Conservation (phyloP, 1,140 invertebrate genomes). For the Cyclargus thomasi region DNA sequence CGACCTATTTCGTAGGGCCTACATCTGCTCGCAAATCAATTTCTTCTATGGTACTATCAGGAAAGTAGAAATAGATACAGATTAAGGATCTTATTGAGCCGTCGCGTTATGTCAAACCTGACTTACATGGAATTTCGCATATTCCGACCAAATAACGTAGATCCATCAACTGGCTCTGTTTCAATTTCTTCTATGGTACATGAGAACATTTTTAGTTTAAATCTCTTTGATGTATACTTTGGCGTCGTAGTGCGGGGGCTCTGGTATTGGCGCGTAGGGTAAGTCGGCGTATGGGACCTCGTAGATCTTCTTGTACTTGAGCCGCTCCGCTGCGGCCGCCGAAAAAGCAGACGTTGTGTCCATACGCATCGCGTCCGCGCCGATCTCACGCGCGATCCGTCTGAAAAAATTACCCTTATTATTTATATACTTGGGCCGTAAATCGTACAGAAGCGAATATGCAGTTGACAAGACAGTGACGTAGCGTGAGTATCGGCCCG, state of each 20-base stretch:
- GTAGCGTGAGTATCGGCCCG: too few species aligned
- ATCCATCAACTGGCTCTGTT: neutral
- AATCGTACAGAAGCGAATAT: neutral
- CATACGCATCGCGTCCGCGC: slow-evolving; percentile 70
- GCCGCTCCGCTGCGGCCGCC: slow-evolving; percentile 76
- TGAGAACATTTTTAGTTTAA: slow-evolving; percentile 29
- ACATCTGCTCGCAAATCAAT: too few species aligned
- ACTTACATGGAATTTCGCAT: too few species aligned
- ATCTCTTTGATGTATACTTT: slow-evolving; percentile 60
- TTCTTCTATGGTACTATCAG: too few species aligned
- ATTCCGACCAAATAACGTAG: too few species aligned
- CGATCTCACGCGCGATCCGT: slow-evolving; percentile 75
- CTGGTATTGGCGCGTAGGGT: slow-evolving; percentile 52
- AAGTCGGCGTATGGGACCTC: slow-evolving; percentile 76
- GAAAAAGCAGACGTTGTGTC: slow-evolving; percentile 81
- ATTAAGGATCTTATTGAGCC: too few species aligned
- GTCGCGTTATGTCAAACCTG: too few species aligned
- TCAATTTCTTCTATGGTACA: neutral
- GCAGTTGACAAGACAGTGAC: too few species aligned
- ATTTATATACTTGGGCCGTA: too few species aligned
- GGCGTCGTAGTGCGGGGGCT: slow-evolving; percentile 52
- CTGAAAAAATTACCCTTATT: slow-evolving; percentile 62
- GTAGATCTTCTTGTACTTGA: slow-evolving; percentile 79
- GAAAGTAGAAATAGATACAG: too few species aligned
- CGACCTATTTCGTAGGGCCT: too few species aligned